Evolutionary conservation across 1,140 invertebrate genomes (phyloP).

Genomic region (Samia ricini): DNA sequence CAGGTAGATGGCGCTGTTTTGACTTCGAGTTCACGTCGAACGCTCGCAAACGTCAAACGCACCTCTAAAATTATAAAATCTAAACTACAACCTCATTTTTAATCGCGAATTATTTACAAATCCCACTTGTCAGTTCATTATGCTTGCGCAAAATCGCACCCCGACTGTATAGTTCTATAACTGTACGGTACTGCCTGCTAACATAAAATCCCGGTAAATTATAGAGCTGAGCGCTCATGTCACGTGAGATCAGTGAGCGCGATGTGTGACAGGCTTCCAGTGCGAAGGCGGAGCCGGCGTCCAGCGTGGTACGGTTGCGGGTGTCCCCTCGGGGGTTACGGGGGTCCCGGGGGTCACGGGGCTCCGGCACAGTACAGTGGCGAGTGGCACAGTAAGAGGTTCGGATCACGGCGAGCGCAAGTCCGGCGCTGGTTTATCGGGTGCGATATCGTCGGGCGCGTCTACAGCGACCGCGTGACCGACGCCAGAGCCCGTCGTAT

Average conservation of each 20-base stretch:
- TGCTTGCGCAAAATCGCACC: too few relatives aligned
- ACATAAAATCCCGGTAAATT: too few relatives aligned
- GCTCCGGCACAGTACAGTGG: not conserved
- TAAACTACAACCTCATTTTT: not conserved
- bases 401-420: constrained; percentile 70
- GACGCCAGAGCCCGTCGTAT: constrained; percentile 52
- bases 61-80: constrained; percentile 2
- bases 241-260: constrained; percentile 21
- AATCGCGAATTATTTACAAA: not conserved
- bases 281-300: constrained; percentile 66
- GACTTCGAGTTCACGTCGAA: not conserved
- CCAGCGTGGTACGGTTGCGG: constrained; percentile 48
- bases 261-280: constrained; percentile 66
- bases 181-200: too few relatives aligned
- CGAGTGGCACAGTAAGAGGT: constrained; percentile 26
- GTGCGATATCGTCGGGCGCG: constrained; percentile 56
- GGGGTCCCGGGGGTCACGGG: too few relatives aligned
- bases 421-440: constrained; percentile 63
- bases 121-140: too few relatives aligned
- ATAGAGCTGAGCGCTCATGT: not conserved
- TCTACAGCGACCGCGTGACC: constrained; percentile 36
- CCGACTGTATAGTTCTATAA: too few relatives aligned
- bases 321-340: constrained; percentile 28
- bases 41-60: not conserved
- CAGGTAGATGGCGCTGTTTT: constrained; percentile 35